Percentiles rank a stretch among this genome's conserved stretches.
phyloP scores from a whole-genome alignment of 2,113 vertebrate genomes.

The Bambusicola thoracicus region DNA sequence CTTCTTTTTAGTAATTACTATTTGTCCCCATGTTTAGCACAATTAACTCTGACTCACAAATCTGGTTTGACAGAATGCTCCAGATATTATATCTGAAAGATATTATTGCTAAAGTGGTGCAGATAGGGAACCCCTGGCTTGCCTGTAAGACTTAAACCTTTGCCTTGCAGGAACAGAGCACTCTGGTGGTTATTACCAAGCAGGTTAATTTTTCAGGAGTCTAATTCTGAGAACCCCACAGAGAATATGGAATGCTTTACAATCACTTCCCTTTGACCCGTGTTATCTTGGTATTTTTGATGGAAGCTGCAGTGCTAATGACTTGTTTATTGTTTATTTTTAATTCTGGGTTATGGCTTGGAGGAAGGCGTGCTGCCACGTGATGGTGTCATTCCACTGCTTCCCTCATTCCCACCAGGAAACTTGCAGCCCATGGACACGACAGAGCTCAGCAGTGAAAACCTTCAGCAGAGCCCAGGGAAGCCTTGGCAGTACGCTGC shows the following conservation, averaged over 20 bases:
- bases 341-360: background rate
- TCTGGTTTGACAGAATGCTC: background rate
- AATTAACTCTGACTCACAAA: background rate
- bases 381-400: background rate
- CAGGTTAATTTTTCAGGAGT: background rate
- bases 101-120: background rate
- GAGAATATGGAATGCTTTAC: fast-evolving
- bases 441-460: background rate
- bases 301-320: background rate
- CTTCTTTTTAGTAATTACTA: background rate
- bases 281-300: background rate
- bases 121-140: background rate
- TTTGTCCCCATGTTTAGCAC: background rate
- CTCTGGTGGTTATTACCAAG: background rate
- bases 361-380: background rate
- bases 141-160: background rate
- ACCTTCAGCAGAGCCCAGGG: fast-evolving
- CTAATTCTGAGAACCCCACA: background rate
- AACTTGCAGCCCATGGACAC: fast-evolving
- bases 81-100: background rate
- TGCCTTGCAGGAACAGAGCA: fast-evolving
- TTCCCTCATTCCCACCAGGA: background rate
- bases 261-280: background rate
- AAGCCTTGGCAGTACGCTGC: background rate
- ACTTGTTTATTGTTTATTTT: background rate